Percentiles rank a stretch among this genome's conserved stretches.
Evolutionary conservation across 2,888 invertebrate species (phyloP).

Genomic region (Trissoscelio sp.): DNA sequence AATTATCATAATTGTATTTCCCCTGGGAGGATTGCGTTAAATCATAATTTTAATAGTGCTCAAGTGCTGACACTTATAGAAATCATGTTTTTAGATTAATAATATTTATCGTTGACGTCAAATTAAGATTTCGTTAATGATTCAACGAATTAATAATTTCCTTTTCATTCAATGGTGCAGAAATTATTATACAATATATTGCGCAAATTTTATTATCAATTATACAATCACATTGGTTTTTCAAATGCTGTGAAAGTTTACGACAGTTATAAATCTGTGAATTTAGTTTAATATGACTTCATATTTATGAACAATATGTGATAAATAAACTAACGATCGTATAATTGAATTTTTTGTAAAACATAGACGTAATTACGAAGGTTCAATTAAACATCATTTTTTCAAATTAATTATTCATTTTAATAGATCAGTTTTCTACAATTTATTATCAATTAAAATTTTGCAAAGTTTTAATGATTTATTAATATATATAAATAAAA

Average conservation of each 20-base stretch:
- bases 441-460: too few species aligned
- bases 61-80: background rate
- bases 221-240: conserved; percentile 18
- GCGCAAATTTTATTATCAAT: conserved; percentile 25
- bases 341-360: background rate
- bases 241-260: conserved; percentile 19
- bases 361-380: background rate
- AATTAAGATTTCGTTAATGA: conserved; percentile 22
- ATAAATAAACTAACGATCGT: background rate
- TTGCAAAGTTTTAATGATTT: too few species aligned
- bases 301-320: background rate
- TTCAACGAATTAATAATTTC: conserved; percentile 13
- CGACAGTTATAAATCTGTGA: conserved; percentile 5
- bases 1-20: conserved; percentile 8
- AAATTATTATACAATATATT: conserved; percentile 23
- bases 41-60: background rate
- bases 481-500: too few species aligned
- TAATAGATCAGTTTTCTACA: too few species aligned
- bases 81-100: conserved; percentile 2
- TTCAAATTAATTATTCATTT: background rate
- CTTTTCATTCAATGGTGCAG: background rate
- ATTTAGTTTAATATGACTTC: conserved; percentile 13
- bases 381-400: background rate
- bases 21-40: background rate
- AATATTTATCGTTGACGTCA: conserved; percentile 4